These are phyloP conservation scores for Epinephelus fuscoguttatus DNA, from an alignment of 2,113 vertebrate genomes.

Conservation along the genomic window DNA sequence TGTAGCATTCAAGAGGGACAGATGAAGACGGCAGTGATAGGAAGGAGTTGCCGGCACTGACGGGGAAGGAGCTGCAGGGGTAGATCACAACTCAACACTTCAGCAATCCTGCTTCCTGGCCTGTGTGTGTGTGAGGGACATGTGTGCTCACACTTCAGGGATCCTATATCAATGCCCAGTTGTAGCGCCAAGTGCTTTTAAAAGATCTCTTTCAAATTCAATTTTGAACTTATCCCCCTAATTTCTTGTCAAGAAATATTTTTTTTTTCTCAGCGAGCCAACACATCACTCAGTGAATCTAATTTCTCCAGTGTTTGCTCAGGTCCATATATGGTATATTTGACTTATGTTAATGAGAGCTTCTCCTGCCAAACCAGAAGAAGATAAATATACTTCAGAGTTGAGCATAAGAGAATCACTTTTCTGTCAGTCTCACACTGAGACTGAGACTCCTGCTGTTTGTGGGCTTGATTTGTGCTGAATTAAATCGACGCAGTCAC, in stretches of 20 bases:
- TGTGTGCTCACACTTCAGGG: slow-evolving; percentile 11
- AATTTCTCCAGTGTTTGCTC: slow-evolving; percentile 61
- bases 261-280: slow-evolving; percentile 11
- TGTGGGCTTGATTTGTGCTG: background rate
- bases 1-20: slow-evolving; percentile 31
- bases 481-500: slow-evolving; percentile 2
- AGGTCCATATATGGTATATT: slow-evolving; percentile 35
- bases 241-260: slow-evolving; percentile 18
- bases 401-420: slow-evolving; percentile 28
- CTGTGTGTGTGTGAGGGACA: slow-evolving; percentile 22
- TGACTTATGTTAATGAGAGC: slow-evolving; percentile 59
- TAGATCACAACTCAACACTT: slow-evolving; percentile 59
- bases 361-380: slow-evolving; percentile 56
- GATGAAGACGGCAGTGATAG: slow-evolving; percentile 54
- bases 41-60: slow-evolving; percentile 22
- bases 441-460: slow-evolving; percentile 14
- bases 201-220: slow-evolving; percentile 27
- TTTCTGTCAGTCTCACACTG: slow-evolving; percentile 23
- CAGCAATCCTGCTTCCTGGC: slow-evolving; percentile 33
- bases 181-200: slow-evolving; percentile 20
- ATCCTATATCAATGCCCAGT: slow-evolving; percentile 28
- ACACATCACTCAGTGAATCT: slow-evolving; percentile 53
- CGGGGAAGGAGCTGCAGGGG: slow-evolving; percentile 24
- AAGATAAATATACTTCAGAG: slow-evolving; percentile 60
- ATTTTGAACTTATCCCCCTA: slow-evolving; percentile 14